Evolutionary conservation across 2,113 vertebrate genomes (phyloP), one percentile per base, ranked within the genome.

Genomic region (Hippocampus comes): DNA sequence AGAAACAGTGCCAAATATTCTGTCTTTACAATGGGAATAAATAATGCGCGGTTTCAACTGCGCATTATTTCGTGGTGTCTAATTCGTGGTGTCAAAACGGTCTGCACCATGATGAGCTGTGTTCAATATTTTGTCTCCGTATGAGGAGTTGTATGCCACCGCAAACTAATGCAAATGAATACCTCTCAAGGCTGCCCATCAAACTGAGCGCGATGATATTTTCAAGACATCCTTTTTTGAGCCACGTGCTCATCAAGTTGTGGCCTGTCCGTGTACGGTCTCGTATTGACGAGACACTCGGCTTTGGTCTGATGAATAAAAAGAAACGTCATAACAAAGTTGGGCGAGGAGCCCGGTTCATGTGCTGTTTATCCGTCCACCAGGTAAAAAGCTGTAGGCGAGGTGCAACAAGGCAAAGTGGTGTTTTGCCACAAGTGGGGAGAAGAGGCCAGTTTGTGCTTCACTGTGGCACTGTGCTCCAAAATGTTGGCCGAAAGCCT

Each of bases 371-470:
- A 1, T 56, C 25, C 27, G 1, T 55, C 21, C 9, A 55, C 21
- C 8, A 43, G 42, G 63, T 38, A 55, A 27, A 63, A 81, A 80
- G 83, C 87, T 73, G 80, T 80, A 78, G 84, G 79, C 23, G 75
- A 74, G 27, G 69, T 82, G 78, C 75, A 66, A 75, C 76, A 66
- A 78, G 91, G 90, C 89, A 88, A 84, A 86, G 75, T 76, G 87
- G 83, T 83, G 78, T 72, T 82, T 69, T 64, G 66, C 87, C 84
- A 80, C 73, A 67, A n/a, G 14, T 56, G 68, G 38, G 20, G 46
- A 4, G 7, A 4, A 6, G 2, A 61, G 59, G 27, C 27, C 59
- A 18, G 25, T 34, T 2, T 34, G 59, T 61, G 25, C 23, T 61
- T 61, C 17, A 27, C 25, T 59, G 56, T 59, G 56, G 10, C 23